These are phyloP conservation scores for Oreochromis tanganicae DNA, from an alignment of 2,113 vertebrate genomes.

Conservation along the genomic window DNA sequence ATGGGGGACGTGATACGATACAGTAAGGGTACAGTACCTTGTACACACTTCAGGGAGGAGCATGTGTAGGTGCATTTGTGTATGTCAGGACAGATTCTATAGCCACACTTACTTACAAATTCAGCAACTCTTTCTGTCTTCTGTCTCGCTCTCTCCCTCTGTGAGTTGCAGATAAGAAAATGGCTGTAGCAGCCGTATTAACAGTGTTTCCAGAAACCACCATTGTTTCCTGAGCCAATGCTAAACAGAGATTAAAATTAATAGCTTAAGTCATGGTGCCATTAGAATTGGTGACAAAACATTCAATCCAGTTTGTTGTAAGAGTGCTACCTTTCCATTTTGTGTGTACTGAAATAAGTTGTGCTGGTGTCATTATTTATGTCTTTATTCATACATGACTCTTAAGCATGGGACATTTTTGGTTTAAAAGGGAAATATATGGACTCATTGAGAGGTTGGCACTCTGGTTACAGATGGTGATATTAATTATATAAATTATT, in stretches of 20 bases:
- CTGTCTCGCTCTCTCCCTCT: slow-evolving; percentile 10
- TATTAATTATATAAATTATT: not conserved
- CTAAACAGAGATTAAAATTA: slow-evolving; percentile 58
- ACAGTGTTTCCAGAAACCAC: slow-evolving; percentile 17
- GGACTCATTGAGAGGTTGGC: not conserved
- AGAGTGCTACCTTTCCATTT: slow-evolving; percentile 18
- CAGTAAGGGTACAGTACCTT: slow-evolving; percentile 1
- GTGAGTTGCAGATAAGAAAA: slow-evolving; percentile 58
- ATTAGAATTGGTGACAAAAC: slow-evolving; percentile 43
- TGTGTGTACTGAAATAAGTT: slow-evolving; percentile 45
- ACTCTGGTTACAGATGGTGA: not conserved
- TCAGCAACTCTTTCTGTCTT: slow-evolving; percentile 21
- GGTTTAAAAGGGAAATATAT: not conserved
- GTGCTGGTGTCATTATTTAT: slow-evolving; percentile 12
- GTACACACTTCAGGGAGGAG: not conserved
- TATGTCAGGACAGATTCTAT: not conserved
- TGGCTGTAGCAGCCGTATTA: slow-evolving; percentile 20
- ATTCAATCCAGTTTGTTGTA: slow-evolving; percentile 25
- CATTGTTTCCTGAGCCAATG: slow-evolving; percentile 49
- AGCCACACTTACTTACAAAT: slow-evolving; percentile 14
- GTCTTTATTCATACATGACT: slow-evolving; percentile 14
- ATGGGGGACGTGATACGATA: not conserved
- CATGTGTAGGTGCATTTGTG: not conserved
- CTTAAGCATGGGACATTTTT: not conserved
- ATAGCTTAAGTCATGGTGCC: slow-evolving; percentile 34